A percentile compares a stretch with the other conserved stretches of the same genome.
Conservation (phyloP, 2,113 vertebrate genomes). For the Ploceus nigricollis region DNA sequence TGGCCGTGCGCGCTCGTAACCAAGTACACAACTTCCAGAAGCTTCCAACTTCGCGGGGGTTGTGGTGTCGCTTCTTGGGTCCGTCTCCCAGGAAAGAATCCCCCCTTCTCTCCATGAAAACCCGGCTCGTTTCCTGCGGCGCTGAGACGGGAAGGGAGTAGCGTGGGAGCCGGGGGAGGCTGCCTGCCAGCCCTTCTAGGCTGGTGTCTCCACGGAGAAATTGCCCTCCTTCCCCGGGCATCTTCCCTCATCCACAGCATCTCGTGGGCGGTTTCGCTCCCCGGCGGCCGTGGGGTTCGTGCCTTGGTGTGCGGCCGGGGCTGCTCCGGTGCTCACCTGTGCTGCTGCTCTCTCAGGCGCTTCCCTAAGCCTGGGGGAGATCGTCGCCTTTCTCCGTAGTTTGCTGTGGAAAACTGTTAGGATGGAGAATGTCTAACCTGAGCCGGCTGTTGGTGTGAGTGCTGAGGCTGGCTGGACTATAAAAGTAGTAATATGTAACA, state of each 20-base stretch:
- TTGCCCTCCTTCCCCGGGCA: neutral
- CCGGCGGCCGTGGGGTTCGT: neutral
- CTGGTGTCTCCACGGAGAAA: neutral
- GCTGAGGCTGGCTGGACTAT: neutral
- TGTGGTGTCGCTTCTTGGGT: neutral
- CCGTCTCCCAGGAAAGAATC: neutral
- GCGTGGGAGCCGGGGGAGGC: neutral
- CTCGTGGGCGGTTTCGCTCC: neutral
- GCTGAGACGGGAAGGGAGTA: neutral
- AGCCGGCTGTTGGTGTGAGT: too few species aligned
- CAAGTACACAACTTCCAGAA: constrained; percentile 28
- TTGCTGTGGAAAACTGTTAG: fast-evolving
- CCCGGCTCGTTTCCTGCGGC: neutral
- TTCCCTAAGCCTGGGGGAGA: neutral
- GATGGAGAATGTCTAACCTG: fast-evolving
- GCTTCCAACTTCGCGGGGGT: neutral
- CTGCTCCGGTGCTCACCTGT: neutral
- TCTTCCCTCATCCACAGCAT: fast-evolving
- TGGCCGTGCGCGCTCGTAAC: neutral
- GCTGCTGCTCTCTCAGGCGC: neutral
- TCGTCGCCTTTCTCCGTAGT: neutral
- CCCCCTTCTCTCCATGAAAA: neutral
- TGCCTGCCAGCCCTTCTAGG: neutral
- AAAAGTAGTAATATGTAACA: fast-evolving
- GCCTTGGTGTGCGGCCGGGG: neutral